Percentiles rank a stretch among this genome's conserved stretches.
Conservation (phyloP, 2,888 invertebrate genomes). For the Congeria kusceri region DNA sequence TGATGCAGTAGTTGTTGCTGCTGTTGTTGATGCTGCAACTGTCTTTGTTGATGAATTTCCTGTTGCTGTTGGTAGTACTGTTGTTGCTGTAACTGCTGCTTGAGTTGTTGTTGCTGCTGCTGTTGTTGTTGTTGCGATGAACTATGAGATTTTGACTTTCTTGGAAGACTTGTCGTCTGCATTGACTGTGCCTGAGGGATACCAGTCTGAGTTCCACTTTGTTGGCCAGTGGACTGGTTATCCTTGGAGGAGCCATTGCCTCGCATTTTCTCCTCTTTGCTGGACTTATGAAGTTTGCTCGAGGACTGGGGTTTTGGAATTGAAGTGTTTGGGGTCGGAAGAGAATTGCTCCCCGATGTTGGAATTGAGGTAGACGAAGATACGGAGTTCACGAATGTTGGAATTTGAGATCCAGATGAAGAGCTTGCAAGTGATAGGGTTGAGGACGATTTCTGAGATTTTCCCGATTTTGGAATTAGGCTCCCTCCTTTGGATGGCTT, state of each 20-base stretch:
- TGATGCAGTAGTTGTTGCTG: slow-evolving; percentile 48
- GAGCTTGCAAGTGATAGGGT: slow-evolving; percentile 62
- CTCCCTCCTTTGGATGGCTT: slow-evolving; percentile 77
- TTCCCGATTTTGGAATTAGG: slow-evolving; percentile 75
- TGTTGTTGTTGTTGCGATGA: slow-evolving; percentile 54
- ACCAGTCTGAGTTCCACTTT: slow-evolving; percentile 18
- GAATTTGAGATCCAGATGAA: slow-evolving; percentile 66
- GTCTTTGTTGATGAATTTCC: slow-evolving; percentile 15
- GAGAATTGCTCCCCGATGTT: slow-evolving; percentile 36
- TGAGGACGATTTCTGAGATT: slow-evolving; percentile 67
- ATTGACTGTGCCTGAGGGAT: slow-evolving; percentile 51
- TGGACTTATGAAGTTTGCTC: slow-evolving; percentile 62
- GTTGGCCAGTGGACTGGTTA: slow-evolving; percentile 9
- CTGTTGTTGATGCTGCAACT: slow-evolving; percentile 37
- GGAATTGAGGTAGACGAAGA: slow-evolving; percentile 51
- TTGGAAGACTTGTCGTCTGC: slow-evolving; percentile 53
- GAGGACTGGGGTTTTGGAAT: slow-evolving; percentile 75
- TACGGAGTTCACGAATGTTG: slow-evolving; percentile 53
- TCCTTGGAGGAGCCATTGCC: slow-evolving; percentile 49
- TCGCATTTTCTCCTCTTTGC: slow-evolving; percentile 75
- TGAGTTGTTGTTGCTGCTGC: slow-evolving; percentile 18
- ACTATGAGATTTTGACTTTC: slow-evolving; percentile 52
- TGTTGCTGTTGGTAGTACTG: slow-evolving; percentile 22
- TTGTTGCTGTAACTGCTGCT: slow-evolving; percentile 47
- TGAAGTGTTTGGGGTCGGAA: slow-evolving; percentile 48